These are phyloP conservation scores for Archaeoteleia sp. DNA, from an alignment of 2,888 invertebrate genomes.

Conservation along the genomic window DNA sequence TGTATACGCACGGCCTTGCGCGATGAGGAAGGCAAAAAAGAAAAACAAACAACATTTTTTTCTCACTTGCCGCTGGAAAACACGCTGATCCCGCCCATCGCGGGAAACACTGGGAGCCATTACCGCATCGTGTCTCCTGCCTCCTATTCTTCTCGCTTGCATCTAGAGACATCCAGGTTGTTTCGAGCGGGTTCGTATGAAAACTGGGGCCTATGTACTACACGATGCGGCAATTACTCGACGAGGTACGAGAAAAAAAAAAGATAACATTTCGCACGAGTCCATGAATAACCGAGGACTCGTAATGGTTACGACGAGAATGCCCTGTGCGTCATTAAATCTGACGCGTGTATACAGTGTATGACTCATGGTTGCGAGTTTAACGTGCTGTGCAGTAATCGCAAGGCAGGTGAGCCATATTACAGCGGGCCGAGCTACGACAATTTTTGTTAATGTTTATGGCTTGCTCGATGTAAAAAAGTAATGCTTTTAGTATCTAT, in stretches of 20 bases:
- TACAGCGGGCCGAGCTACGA: too few relatives aligned
- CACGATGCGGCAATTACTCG: constrained; percentile 30
- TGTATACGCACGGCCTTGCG: constrained; percentile 12
- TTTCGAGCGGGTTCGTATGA: constrained; percentile 23
- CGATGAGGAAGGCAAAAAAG: constrained; percentile 19
- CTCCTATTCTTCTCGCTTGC: constrained; percentile 16
- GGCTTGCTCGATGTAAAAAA: too few relatives aligned
- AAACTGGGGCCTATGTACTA: constrained; percentile 10
- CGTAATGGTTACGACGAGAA: constrained; percentile 26
- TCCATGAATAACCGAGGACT: constrained; percentile 20
- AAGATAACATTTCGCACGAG: constrained; percentile 21
- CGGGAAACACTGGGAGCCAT: constrained; percentile 36
- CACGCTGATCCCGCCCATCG: constrained; percentile 29
- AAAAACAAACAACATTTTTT: constrained; percentile 14
- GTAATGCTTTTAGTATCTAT: too few relatives aligned
- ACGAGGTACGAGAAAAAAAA: constrained; percentile 17
- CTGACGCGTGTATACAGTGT: constrained; percentile 16
- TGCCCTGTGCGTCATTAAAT: constrained; percentile 33
- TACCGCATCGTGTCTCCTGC: constrained; percentile 24
- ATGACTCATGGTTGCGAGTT: constrained; percentile 19
- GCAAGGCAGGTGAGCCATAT: too few relatives aligned
- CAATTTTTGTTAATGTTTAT: too few relatives aligned
- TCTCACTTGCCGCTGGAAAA: constrained; percentile 25
- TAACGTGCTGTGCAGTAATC: constrained; percentile 32
- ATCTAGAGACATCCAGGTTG: constrained; percentile 14